These are phyloP conservation scores for Diachasmimorpha longicaudata DNA, from an alignment of 1,140 invertebrate genomes.

Conservation along the genomic window DNA sequence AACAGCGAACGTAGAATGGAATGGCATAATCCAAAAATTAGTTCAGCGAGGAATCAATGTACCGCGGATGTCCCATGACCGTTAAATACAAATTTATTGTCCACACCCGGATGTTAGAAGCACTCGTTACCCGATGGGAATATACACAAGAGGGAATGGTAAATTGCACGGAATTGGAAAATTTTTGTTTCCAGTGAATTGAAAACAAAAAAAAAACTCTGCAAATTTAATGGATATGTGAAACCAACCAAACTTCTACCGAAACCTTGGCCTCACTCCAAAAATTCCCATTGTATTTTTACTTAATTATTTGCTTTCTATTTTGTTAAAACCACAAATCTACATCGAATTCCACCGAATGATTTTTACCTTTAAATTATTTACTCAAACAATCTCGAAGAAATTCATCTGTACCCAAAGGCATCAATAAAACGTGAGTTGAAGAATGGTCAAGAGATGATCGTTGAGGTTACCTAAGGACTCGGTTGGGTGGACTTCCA, in stretches of 20 bases:
- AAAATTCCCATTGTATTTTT: too few species aligned
- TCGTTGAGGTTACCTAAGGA: not conserved
- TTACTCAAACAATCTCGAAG: not conserved
- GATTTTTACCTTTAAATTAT: not conserved
- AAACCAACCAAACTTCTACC: not conserved
- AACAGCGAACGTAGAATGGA: not conserved
- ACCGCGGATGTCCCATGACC: slow-evolving; percentile 9
- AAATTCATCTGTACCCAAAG: not conserved
- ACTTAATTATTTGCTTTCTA: too few species aligned
- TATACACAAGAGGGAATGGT: not conserved
- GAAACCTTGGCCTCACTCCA: too few species aligned
- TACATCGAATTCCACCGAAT: too few species aligned
- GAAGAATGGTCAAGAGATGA: not conserved
- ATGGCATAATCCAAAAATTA: slow-evolving; percentile 9
- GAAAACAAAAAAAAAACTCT: not conserved
- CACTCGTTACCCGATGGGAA: not conserved
- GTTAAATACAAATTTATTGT: slow-evolving; percentile 24
- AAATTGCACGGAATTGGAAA: not conserved
- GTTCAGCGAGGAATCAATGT: slow-evolving; percentile 22
- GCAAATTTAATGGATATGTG: not conserved
- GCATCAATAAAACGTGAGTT: not conserved
- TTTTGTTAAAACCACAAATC: too few species aligned
- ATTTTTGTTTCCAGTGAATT: not conserved
- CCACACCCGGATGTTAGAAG: slow-evolving; percentile 16
- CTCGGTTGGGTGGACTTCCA: not conserved